Evolutionary conservation across 2,888 invertebrate species (phyloP), one percentile per base, ranked within the genome.

Genomic region (Dusona sp.): DNA sequence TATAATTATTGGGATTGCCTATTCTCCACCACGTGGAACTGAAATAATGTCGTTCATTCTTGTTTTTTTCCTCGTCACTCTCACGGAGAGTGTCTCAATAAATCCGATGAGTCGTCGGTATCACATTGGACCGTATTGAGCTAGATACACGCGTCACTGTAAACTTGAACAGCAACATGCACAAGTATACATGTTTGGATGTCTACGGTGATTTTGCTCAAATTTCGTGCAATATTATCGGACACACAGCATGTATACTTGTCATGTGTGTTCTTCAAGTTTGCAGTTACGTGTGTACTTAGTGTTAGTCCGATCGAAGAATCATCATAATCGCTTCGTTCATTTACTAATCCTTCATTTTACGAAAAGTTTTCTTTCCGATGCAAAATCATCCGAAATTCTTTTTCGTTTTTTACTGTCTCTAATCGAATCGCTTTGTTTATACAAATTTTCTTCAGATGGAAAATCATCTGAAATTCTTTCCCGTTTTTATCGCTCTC

Each of bases 41-140:
- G 54, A 82, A 83, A 72, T 51, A 64, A 80, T 77, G 80, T 74
- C 73, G 74, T 64, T 78, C 64, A n/a, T 85, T 68, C 79, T 78
- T 75, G 68, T 73, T 25, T 72, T 70, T 70, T 7, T 70, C 29
- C 38, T 79, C 54, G n/a, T 81, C 81, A 79, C 87, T 87, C 87
- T 88, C 88, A 87, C 83, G 81, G 85, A 87, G 88, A 88, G 87
- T 78, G 81, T 79, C 45, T 79, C 48, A 79, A 79, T 78, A 75
- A 85, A 83, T 83, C 87, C 87, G 85, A 83, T 83, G 83, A 85
- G 84, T 84, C 81, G 82, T 86, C 84, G 79, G 78, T 87, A 88
- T 88, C 88, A 88, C 87, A 88, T 87, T 83, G 79, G 83, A 85
- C 83, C 78, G 65, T 25, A 65, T 42, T n/a, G n/a, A n/a, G n/a